phyloP scores from a whole-genome alignment of 2,888 invertebrate genomes.

The Eristalis arbustorum region DNA sequence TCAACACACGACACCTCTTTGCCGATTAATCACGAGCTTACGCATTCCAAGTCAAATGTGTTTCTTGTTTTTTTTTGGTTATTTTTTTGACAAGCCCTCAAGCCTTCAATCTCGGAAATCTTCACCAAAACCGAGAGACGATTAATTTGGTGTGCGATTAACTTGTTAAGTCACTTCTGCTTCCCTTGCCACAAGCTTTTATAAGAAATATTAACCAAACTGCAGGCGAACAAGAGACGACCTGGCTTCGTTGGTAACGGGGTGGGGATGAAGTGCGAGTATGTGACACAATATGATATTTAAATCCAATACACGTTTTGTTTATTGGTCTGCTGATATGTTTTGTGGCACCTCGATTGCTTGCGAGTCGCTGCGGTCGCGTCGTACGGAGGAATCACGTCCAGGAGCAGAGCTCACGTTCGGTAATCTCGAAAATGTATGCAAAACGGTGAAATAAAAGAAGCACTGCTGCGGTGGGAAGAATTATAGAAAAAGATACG shows the following conservation, averaged over 20 bases:
- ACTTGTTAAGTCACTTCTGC: conserved; percentile 10
- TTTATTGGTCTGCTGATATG: conserved; percentile 70
- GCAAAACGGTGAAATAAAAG: conserved; percentile 62
- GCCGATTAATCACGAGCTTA: conserved; percentile 34
- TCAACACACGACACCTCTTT: conserved; percentile 20
- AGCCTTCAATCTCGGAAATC: conserved; percentile 1
- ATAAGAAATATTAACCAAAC: conserved; percentile 15
- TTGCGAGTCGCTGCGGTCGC: background rate
- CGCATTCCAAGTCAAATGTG: conserved; percentile 12
- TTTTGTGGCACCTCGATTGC: conserved; percentile 44
- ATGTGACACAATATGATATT: conserved; percentile 65
- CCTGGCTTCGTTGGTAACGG: background rate
- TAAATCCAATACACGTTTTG: conserved; percentile 69
- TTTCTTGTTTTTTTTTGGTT: background rate
- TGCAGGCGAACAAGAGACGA: background rate
- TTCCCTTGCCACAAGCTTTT: conserved; percentile 8
- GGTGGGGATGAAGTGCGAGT: conserved; percentile 14
- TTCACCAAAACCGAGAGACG: conserved; percentile 6
- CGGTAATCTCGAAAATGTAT: conserved; percentile 68
- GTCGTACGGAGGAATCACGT: conserved; percentile 49
- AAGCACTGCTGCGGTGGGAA: conserved; percentile 37
- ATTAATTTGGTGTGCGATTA: conserved; percentile 41
- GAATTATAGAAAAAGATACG: conserved; percentile 70
- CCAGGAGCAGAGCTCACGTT: conserved; percentile 66
- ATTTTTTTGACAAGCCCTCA: conserved; percentile 7